These are phyloP conservation scores for Sericinus montela DNA, from an alignment of 2,888 invertebrate species.

Conservation along the genomic window DNA sequence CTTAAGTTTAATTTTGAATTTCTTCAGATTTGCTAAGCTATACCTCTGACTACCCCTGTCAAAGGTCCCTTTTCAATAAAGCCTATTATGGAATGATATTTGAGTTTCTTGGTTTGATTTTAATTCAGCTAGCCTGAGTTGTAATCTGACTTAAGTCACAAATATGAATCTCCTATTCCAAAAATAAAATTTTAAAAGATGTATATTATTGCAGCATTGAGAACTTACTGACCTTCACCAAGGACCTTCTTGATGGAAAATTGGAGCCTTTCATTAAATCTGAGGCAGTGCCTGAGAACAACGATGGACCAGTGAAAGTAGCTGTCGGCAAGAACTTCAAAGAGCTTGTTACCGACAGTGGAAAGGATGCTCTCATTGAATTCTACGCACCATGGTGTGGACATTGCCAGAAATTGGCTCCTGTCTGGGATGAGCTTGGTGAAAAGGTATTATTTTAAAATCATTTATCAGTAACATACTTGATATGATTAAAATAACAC, in stretches of 20 bases:
- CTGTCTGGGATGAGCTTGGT: slow-evolving; percentile 96
- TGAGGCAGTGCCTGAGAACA: slow-evolving; percentile 92
- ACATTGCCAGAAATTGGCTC: slow-evolving; percentile 97
- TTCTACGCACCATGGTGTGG: slow-evolving; percentile 99
- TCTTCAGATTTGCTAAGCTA: no score
- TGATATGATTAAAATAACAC: no score
- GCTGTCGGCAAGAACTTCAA: slow-evolving; percentile 99
- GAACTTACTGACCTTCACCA: slow-evolving; percentile 89
- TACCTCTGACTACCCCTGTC: no score
- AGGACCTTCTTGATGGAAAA: slow-evolving; percentile 88
- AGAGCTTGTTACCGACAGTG: slow-evolving; percentile 93
- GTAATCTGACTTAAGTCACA: no score
- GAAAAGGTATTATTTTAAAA: slow-evolving; percentile 79
- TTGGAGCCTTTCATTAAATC: slow-evolving; percentile 97
- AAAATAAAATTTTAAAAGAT: no score
- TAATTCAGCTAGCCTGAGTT: no score
- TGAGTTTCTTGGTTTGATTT: no score
- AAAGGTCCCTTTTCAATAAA: no score
- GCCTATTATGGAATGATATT: no score
- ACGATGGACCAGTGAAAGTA: slow-evolving; percentile 90
- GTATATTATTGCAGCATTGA: slow-evolving; percentile 82
- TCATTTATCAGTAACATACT: no score
- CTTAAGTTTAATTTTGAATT: no score
- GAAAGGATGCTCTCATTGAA: slow-evolving; percentile 96
- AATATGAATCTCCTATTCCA: no score